Evolutionary conservation across 1,140 invertebrate species (phyloP).

Genomic region (Varroa destructor): DNA sequence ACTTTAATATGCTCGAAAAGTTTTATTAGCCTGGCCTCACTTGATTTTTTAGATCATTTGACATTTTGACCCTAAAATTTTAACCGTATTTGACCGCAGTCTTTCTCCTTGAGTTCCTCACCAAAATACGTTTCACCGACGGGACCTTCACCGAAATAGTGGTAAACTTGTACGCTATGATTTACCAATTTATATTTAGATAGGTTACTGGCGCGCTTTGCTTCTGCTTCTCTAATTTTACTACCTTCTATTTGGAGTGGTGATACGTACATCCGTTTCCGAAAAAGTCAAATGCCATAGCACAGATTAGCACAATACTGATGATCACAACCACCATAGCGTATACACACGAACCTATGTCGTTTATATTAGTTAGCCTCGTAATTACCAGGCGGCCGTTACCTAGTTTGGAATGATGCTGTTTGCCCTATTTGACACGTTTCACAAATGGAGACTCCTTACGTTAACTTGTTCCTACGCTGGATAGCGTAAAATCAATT

Average conservation of each 20-base stretch:
- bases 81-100: constrained; percentile 71
- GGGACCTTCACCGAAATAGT: constrained; percentile 71
- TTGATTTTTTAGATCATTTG: constrained; percentile 55
- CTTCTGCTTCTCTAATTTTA: constrained; percentile 7
- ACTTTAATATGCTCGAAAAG: constrained; percentile 74
- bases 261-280: constrained; percentile 54
- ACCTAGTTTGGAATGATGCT: background rate
- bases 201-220: constrained; percentile 41
- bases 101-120: constrained; percentile 52
- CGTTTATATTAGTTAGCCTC: background rate
- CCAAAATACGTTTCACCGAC: constrained; percentile 77
- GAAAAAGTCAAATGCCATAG: background rate
- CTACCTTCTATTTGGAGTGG: constrained; percentile 43
- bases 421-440: background rate
- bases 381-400: background rate
- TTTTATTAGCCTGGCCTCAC: constrained; percentile 83
- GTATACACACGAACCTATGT: background rate
- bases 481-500: no score
- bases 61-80: constrained; percentile 65
- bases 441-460: background rate
- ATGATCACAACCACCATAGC: background rate
- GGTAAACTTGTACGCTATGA: constrained; percentile 72
- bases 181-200: constrained; percentile 75
- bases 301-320: background rate
- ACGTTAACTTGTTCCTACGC: no score